Evolutionary conservation across 2,888 invertebrate genomes (phyloP).

Genomic region (Schizaphis graminum): DNA sequence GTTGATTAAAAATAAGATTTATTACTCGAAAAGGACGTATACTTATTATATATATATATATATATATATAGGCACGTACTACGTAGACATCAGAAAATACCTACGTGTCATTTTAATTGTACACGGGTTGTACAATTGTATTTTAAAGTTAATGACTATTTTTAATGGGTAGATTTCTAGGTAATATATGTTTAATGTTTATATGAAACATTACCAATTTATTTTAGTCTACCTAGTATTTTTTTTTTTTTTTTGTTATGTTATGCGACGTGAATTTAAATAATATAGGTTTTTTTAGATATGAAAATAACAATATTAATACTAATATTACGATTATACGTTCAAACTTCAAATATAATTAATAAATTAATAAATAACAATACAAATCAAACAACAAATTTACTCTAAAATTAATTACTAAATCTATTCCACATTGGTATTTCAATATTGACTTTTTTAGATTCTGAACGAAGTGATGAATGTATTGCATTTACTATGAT

Average conservation of each 20-base stretch:
- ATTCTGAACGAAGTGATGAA: too few species aligned
- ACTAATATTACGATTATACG: neutral
- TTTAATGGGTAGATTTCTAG: neutral
- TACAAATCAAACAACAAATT: neutral
- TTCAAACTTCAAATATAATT: neutral
- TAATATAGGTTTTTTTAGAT: neutral
- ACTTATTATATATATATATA: neutral
- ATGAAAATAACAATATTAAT: neutral
- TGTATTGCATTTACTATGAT: too few species aligned
- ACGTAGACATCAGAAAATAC: neutral
- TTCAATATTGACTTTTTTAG: neutral
- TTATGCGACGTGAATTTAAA: neutral
- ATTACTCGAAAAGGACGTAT: neutral
- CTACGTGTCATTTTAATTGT: neutral
- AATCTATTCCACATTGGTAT: neutral
- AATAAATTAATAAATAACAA: neutral
- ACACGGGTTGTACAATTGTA: neutral
- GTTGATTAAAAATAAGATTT: neutral
- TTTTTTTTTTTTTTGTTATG: too few species aligned
- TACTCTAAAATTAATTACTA: neutral
- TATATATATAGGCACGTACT: neutral
- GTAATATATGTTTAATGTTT: neutral
- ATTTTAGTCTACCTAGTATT: neutral
- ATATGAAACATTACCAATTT: neutral
- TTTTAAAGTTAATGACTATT: constrained; percentile 12